Evolutionary conservation across 1,140 invertebrate species (phyloP), one percentile per base, ranked within the genome.

Genomic region (Monochamus saltuarius): DNA sequence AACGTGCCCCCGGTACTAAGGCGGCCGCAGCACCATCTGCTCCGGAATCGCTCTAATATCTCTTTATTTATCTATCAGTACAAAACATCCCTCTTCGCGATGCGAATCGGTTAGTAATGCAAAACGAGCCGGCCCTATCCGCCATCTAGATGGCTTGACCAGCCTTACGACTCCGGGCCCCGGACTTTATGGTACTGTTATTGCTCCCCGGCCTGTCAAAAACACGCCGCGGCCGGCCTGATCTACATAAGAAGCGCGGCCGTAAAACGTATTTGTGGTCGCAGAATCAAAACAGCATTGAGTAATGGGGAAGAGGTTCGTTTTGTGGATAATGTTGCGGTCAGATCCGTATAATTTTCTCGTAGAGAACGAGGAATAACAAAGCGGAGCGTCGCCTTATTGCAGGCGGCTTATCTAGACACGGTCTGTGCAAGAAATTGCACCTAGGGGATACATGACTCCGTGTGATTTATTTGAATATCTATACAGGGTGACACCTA

Each of bases 41-140:
- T 51, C 49, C 54, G 46, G 53, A 46, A 50, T 45, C 49, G 57
- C 46, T 59, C 51, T 56, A 62, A 66, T 67, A 69, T 71, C 69
- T 67, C 64, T 66, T 71, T 72, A 72, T 71, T 69, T 70, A 72
- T 72, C 68, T 70, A 70, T 70, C 66, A 70, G 67, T 67, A 66
- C 68, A 66, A 68, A 69, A 68, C 66, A 65, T 65, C 62, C 52
- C 17, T 19, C 16, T 50, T 29, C 34, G 40, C 45, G 51, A 51
- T 42, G 19, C 38, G 47, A 46, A 62, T 59, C 50, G 59, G 62
- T 62, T 59, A 66, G 55, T 57, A 62, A 68, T 64, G 67, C 62
- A 64, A 68, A 64, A 61, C 61, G 35, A 34, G 60, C 38, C 42
- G 57, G 55, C 17, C 62, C 69, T 35, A 45, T 43, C 53, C 34